Base-by-base conservation (phyloP, 2,888 invertebrate species). In the Tiliacea citrago region DNA sequence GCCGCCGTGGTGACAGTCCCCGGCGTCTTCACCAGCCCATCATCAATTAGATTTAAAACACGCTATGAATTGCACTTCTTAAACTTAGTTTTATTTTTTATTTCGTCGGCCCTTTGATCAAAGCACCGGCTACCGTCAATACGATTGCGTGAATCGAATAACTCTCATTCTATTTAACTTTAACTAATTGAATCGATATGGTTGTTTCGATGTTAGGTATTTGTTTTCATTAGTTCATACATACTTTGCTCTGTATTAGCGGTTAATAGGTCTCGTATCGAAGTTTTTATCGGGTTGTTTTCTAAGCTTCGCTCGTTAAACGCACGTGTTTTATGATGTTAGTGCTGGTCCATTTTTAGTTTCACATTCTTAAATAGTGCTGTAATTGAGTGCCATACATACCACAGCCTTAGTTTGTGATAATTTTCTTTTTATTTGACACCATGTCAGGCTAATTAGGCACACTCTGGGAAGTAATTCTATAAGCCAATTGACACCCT, bases 141-240 rank as follows among this genome's bases (percentile, higher is more conserved):
- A 86, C 84, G 84, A 85, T 86, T 85, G 89, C 90, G 82, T 90
- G 88, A 88, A 89, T 88, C 87, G 90, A 91, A 94, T 94, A 89
- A 86, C 90, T 91, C 84, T 89, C 90, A 89, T 92, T 91, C 87
- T 91, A 88, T 91, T 93, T 88, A 86, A 86, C 88, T 90, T 85
- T 88, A 90, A 6, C 92, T 93, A 94, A 94, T 94, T 93, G 92
- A 91, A 91, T 89, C 89, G 89, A 90, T 91, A 90, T 90, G 86
- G 89, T 91, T 90, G 90, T 90, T 87, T 78, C 84, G 86, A 86
- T 84, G 87, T 88, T 92, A 90, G 89, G 90, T 90, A 92, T 93
- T 93, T 89, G 91, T 91, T 93, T 91, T 92, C 91, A 92, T 94
- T 91, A 91, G 91, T 90, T 88, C 83, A 87, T 90, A 88, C 88